A percentile compares a stretch with the other conserved stretches of the same genome.
phyloP scores from a whole-genome alignment of 2,888 invertebrate species.

The Lepas anatifera region DNA sequence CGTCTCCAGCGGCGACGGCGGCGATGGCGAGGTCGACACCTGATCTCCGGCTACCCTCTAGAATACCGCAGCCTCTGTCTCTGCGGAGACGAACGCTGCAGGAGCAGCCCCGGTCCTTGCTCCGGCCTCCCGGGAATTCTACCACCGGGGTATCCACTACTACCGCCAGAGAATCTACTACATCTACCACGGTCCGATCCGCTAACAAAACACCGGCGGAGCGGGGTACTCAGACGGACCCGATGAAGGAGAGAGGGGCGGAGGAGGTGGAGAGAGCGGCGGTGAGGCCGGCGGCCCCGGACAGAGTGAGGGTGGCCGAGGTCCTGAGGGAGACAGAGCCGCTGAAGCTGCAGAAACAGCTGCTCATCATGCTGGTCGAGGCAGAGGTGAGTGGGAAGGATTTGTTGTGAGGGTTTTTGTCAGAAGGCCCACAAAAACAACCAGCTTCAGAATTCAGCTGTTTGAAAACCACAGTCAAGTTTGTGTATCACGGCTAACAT shows the following conservation, averaged over 20 bases:
- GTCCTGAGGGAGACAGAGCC: slow-evolving; percentile 27
- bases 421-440: no score
- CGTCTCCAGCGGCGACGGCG: not conserved
- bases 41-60: not conserved
- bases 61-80: not conserved
- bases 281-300: slow-evolving; percentile 15
- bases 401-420: not conserved
- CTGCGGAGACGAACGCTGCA: not conserved
- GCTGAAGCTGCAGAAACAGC: slow-evolving; percentile 27
- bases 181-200: no score
- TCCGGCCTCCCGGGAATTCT: not conserved
- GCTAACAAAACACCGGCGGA: not conserved
- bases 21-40: not conserved
- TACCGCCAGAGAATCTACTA: no score
- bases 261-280: not conserved
- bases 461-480: no score
- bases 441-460: no score
- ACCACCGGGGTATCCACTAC: no score
- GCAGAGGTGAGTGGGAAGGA: slow-evolving; percentile 26
- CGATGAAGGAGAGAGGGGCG: no score
- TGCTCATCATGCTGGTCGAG: slow-evolving; percentile 27
- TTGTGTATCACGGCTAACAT: no score
- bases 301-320: slow-evolving; percentile 22
- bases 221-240: not conserved
- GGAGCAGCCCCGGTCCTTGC: not conserved